Base-by-base conservation (phyloP, 2,888 invertebrate species). In the Crocallis elinguaria region DNA sequence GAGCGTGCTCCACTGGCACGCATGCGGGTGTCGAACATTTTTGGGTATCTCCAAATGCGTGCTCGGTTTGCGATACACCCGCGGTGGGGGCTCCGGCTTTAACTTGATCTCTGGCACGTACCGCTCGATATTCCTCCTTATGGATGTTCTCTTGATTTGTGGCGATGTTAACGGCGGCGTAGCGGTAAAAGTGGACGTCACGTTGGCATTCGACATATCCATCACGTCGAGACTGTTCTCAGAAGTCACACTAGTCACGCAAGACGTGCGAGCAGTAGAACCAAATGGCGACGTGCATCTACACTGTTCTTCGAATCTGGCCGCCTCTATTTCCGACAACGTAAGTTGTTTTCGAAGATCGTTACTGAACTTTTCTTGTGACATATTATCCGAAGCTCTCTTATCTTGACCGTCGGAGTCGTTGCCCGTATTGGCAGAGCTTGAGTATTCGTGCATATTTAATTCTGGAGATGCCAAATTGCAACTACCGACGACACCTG, bases 401-500 rank as follows among this genome's bases (percentile, higher is more conserved):
- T 88, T 90, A 25, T 86, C 88, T 30, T 82, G 84, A 38, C 75
- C 69, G 50, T 89, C 89, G 1, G 86, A 88, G 57, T 91, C 86
- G 60, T 83, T 83, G 12, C 83, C 82, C 11, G 75, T 71, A 49
- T 73, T 78, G n/a, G 73, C 72, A 16, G 76, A 69, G 42, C 67
- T 69, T 2, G 75, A 65, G 57, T 80, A 82, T 44, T 87, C 88
- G 39, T 83, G 88, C 78, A 88, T 80, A 33, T 88, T 85, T n/a
- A 94, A 89, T 79, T 95, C 95, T 0, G 95, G 95, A 0, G 95
- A 95, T 3, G 95, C 93, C 55, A 95, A 89, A 49, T 94, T 94
- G 73, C 95, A 96, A 82, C 96, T 96, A 17, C 96, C 97, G 0
- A 96, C 97, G 86, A 97, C 95, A 16, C 97, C 97, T 0, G 96